phyloP scores from a whole-genome alignment of 1,140 invertebrate species.

The Steinernema feltiae region DNA sequence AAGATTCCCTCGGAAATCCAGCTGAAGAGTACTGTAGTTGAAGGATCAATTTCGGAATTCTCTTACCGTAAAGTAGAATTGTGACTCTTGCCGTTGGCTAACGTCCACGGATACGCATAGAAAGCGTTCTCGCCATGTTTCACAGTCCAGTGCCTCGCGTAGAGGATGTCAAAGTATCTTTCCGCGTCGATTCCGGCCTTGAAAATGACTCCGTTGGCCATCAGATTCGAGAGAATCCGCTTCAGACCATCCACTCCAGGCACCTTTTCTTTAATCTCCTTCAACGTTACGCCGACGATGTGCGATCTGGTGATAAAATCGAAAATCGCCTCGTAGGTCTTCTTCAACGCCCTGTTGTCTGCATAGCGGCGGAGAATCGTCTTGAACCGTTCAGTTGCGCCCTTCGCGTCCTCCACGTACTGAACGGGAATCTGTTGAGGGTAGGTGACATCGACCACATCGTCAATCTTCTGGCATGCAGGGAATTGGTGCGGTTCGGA shows the following conservation, averaged over 20 bases:
- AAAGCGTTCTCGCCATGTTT: background rate
- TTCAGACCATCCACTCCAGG: background rate
- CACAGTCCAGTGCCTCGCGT: background rate
- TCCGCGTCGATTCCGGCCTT: constrained; percentile 4
- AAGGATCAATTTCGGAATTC: no score
- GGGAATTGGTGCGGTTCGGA: background rate
- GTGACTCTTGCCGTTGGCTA: constrained; percentile 16
- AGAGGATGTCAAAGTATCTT: background rate
- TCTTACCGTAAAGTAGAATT: constrained; percentile 18
- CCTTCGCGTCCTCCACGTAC: background rate
- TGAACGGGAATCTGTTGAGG: background rate
- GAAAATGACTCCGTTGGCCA: background rate
- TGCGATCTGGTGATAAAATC: background rate
- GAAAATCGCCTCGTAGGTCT: background rate
- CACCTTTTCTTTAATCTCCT: background rate
- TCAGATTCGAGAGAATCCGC: background rate
- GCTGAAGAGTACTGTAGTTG: no score
- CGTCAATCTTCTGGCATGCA: background rate
- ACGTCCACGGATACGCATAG: background rate
- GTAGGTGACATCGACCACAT: constrained; percentile 7
- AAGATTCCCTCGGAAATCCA: constrained; percentile 37
- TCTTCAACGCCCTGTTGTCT: background rate
- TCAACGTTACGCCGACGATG: background rate
- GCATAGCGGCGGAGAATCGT: no score
- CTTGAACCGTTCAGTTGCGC: no score